Base-by-base conservation (phyloP, 2,888 invertebrate genomes). In the Phymatocera aterrima region DNA sequence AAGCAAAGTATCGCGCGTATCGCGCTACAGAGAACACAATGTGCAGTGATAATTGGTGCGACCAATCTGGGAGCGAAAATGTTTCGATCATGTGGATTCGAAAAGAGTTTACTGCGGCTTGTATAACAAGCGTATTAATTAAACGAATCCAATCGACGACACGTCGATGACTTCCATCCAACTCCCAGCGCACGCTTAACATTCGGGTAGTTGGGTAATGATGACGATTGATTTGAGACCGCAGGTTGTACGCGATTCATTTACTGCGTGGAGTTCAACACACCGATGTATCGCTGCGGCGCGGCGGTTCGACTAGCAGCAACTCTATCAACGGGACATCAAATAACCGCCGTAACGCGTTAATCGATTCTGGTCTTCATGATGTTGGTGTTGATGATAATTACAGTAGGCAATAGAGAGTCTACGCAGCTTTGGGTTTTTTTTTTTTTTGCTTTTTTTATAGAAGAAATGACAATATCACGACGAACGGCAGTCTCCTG, bases 201-300 rank as follows among this genome's bases (percentile, higher is more conserved):
- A 60, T 60, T 21, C 24, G 8, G 60, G 43, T 43, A 31, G 24
- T 24, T 15, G 54, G 68, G 68, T 68, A 40, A 60, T 60, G 54
- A 75, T 75, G 75, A 60, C 75, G 60, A 57, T 54, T 60, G 75
- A 37, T 54, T 60, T 40, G 24, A 21, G 57, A 28, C 57, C 40
- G 15, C 75, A 57, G n/a, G 24, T 10, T 72, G 31, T 51, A 72
- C 37, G 18, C 51, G 75, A 75, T 40, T 57, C 57, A 57, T 75
- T 57, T 40, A 24, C 24, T 24, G 5, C 8, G 21, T 40, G 57
- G n/a, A n/a, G n/a, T 31, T 72, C 10, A 51, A 48, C 48, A 21
- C 12, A 34, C n/a, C 18, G 28, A 28, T 54, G 57, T 24, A 75
- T 34, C n/a, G 15, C 24, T 46, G 37, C 31, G 5, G 31, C 15